phyloP scores from a whole-genome alignment of 2,888 invertebrate genomes.

The Autographa pulchrina region DNA sequence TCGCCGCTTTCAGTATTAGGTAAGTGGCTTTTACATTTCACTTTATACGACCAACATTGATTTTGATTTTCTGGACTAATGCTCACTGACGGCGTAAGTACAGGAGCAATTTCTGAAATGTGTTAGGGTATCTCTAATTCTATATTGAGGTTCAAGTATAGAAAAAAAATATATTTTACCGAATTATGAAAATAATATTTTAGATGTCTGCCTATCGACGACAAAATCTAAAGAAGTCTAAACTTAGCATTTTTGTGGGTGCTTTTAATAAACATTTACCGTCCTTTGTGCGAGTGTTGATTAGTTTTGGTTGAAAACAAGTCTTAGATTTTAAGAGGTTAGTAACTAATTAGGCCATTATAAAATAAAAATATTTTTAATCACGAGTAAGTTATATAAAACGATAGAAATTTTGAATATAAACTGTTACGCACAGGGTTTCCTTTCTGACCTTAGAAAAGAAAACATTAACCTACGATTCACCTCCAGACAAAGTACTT shows the following conservation, averaged over 20 bases:
- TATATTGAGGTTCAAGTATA: background rate
- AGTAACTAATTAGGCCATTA: too few species aligned
- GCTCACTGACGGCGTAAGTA: slow-evolving; percentile 28
- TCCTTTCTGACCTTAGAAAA: background rate
- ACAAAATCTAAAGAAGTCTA: too few species aligned
- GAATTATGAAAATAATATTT: too few species aligned
- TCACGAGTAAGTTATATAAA: background rate
- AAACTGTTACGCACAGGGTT: background rate
- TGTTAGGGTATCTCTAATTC: background rate
- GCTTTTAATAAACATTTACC: background rate
- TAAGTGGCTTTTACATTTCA: slow-evolving; percentile 86
- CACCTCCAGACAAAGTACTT: slow-evolving; percentile 39
- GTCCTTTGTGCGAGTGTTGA: background rate
- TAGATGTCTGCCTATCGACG: too few species aligned
- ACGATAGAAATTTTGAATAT: background rate
- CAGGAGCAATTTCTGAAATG: slow-evolving; percentile 22
- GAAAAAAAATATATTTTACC: background rate
- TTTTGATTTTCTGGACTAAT: slow-evolving; percentile 56
- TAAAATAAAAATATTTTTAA: background rate
- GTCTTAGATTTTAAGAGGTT: too few species aligned
- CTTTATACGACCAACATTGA: slow-evolving; percentile 70
- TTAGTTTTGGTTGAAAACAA: too few species aligned
- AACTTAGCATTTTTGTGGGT: background rate
- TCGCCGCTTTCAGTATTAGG: slow-evolving; percentile 85
- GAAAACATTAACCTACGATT: slow-evolving; percentile 23